These are phyloP conservation scores for Sacculina carcini DNA, from an alignment of 2,888 invertebrate genomes.

Conservation along the genomic window DNA sequence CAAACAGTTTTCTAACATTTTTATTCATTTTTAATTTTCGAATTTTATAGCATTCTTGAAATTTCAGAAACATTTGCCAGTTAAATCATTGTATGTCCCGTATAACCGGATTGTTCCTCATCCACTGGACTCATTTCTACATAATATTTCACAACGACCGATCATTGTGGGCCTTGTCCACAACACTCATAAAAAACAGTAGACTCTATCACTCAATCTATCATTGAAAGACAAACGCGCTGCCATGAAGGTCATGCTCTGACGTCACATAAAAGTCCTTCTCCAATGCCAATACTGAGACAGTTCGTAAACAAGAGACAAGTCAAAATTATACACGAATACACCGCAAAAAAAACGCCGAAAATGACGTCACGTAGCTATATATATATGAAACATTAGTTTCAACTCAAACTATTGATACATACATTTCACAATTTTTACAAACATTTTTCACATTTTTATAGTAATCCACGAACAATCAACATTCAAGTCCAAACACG, in stretches of 20 bases:
- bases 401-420: not conserved
- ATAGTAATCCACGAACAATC: not conserved
- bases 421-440: not conserved
- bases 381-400: conserved; percentile 4
- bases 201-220: not conserved
- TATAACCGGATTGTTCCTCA: too few species aligned
- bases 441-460: not conserved
- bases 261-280: too few species aligned
- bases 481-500: too few species aligned
- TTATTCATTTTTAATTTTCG: too few species aligned
- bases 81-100: too few species aligned
- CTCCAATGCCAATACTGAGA: not conserved
- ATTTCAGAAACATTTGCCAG: too few species aligned
- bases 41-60: too few species aligned
- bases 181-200: not conserved
- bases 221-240: not conserved
- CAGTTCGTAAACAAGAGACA: not conserved
- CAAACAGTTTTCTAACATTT: too few species aligned
- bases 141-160: not conserved
- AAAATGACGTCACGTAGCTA: not conserved
- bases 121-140: not conserved
- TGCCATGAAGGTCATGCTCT: too few species aligned
- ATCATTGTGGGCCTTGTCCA: not conserved
- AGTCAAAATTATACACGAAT: conserved; percentile 1
- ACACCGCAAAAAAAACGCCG: not conserved